Evolutionary conservation across 2,888 invertebrate genomes (phyloP).

Genomic region (Torymus aiolomorphi): DNA sequence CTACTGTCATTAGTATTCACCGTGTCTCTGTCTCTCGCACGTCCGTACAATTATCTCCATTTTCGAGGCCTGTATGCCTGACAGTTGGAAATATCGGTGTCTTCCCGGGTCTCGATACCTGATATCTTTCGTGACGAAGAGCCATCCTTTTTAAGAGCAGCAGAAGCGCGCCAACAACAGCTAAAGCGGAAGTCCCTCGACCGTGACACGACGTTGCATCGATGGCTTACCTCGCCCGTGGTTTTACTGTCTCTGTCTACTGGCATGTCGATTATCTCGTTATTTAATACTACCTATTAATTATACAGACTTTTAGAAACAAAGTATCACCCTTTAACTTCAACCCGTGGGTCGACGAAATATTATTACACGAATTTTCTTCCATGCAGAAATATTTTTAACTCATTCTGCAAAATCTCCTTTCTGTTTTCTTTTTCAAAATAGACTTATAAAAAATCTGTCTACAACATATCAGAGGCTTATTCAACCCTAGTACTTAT

Average conservation of each 20-base stretch:
- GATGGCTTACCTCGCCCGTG: not conserved
- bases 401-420: no score
- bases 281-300: constrained; percentile 58
- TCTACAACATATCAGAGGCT: not conserved
- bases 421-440: constrained; percentile 6
- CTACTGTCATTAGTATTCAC: constrained; percentile 48
- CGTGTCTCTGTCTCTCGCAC: not conserved
- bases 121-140: constrained; percentile 45
- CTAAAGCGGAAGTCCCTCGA: constrained; percentile 41
- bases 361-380: constrained; percentile 20
- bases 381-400: constrained; percentile 12
- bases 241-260: not conserved
- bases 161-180: constrained; percentile 1
- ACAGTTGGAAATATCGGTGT: constrained; percentile 53
- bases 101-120: constrained; percentile 45
- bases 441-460: not conserved
- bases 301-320: constrained; percentile 49
- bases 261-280: constrained; percentile 45
- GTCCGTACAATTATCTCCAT: constrained; percentile 43
- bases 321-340: constrained; percentile 5
- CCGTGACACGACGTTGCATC: constrained; percentile 18
- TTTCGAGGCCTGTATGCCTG: constrained; percentile 44
- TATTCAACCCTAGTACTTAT: no score
- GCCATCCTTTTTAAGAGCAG: constrained; percentile 34
- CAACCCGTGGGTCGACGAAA: constrained; percentile 22